Evolutionary conservation across 64 coral and sea anemone genomes (phyloP).

Genomic region (Acropora yongei): DNA sequence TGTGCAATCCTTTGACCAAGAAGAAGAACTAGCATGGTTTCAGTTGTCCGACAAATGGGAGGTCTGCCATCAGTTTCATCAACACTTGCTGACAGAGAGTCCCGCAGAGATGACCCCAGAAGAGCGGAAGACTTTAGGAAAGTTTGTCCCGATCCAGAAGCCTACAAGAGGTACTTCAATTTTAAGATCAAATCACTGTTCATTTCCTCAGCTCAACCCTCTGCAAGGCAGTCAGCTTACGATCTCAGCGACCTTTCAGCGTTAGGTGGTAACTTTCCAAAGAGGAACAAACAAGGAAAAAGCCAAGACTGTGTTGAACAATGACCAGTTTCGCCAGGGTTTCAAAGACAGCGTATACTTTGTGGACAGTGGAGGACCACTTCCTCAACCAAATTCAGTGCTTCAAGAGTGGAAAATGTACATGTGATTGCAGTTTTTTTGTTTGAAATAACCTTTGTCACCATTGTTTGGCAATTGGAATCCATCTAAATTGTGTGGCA

Average conservation of each 20-base stretch:
- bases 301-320: background rate
- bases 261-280: background rate
- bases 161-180: constrained; percentile 40
- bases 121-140: constrained; percentile 31
- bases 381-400: constrained; percentile 23
- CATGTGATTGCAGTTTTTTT: constrained; percentile 38
- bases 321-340: constrained; percentile 28
- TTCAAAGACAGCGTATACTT: constrained; percentile 48
- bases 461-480: constrained; percentile 28
- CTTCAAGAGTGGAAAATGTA: constrained; percentile 44
- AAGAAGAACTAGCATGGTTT: constrained; percentile 53
- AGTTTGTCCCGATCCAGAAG: constrained; percentile 49
- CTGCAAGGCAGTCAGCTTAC: background rate
- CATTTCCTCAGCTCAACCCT: background rate
- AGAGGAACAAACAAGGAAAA: constrained; percentile 38
- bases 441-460: constrained; percentile 25
- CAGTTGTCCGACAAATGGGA: constrained; percentile 52
- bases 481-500: constrained; percentile 30
- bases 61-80: constrained; percentile 19
- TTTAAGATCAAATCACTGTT: background rate
- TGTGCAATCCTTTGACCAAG: constrained; percentile 21
- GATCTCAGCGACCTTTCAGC: constrained; percentile 15
- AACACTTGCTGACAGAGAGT: background rate
- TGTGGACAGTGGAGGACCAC: constrained; percentile 34
- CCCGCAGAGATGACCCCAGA: constrained; percentile 32